Conservation (phyloP, 2,113 vertebrate species). For the Uropsilus gracilis region DNA sequence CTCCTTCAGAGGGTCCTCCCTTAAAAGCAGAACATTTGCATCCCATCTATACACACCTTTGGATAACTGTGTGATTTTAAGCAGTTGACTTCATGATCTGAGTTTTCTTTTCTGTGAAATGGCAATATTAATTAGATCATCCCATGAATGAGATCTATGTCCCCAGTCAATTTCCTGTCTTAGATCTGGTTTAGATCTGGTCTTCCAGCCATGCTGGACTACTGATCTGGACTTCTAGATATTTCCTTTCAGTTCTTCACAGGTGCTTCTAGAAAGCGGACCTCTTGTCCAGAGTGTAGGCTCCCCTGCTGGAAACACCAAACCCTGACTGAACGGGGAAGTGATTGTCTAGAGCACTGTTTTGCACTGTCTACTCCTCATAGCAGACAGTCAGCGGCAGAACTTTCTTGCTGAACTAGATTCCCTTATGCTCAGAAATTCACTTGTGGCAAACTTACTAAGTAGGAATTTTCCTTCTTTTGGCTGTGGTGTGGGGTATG, state of each 20-base stretch:
- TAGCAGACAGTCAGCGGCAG: background rate
- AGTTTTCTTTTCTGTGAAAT: constrained; percentile 1
- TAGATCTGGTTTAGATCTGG: background rate
- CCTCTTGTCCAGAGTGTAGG: background rate
- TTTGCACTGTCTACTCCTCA: background rate
- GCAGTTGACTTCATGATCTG: background rate
- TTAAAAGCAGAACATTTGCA: background rate
- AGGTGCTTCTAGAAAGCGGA: background rate
- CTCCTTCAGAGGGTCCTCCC: background rate
- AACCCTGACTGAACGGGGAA: background rate
- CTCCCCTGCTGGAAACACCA: background rate
- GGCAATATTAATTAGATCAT: background rate
- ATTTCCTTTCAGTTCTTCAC: background rate
- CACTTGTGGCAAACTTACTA: background rate
- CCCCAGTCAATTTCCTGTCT: background rate
- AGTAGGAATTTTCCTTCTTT: background rate
- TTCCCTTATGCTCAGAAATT: background rate
- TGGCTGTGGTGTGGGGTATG: background rate
- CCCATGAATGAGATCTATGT: background rate
- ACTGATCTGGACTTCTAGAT: background rate
- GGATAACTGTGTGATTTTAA: background rate
- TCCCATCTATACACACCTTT: background rate
- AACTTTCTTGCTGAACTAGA: background rate
- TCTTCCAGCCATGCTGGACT: background rate
- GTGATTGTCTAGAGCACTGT: background rate